phyloP scores from a whole-genome alignment of 2,113 vertebrate species.

The Dinomys branickii region DNA sequence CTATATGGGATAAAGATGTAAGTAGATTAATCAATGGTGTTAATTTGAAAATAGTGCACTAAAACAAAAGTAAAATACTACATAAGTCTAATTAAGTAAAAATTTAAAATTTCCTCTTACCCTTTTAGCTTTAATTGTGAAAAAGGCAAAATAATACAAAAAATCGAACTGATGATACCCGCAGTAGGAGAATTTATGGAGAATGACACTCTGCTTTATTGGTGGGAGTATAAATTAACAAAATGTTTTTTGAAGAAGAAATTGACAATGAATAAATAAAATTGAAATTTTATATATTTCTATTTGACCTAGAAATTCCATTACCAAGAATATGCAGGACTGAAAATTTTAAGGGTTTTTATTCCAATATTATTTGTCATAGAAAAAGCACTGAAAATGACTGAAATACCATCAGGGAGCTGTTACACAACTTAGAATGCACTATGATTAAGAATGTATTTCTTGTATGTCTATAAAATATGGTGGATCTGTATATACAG shows the following conservation, averaged over 20 bases:
- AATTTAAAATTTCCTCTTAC: not conserved
- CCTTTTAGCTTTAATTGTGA: constrained; percentile 6
- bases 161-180: not conserved
- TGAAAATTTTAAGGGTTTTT: not conserved
- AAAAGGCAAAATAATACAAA: not conserved
- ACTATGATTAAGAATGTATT: not conserved
- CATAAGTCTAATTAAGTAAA: not conserved
- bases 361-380: not conserved
- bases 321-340: not conserved
- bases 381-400: not conserved
- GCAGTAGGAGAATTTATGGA: not conserved
- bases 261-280: not conserved
- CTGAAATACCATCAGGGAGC: not conserved
- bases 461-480: not conserved
- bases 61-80: constrained; percentile 27
- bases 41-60: not conserved
- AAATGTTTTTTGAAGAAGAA: not conserved
- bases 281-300: not conserved
- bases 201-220: not conserved
- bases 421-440: not conserved
- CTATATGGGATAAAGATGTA: not conserved
- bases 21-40: not conserved
- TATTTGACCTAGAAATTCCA: not conserved
- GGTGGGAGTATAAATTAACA: not conserved
- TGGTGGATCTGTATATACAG: not conserved